Percentiles rank a stretch among this genome's conserved stretches.
These are phyloP conservation scores for Gyps fulvus DNA, from an alignment of 2,113 vertebrate genomes.

Conservation along the genomic window DNA sequence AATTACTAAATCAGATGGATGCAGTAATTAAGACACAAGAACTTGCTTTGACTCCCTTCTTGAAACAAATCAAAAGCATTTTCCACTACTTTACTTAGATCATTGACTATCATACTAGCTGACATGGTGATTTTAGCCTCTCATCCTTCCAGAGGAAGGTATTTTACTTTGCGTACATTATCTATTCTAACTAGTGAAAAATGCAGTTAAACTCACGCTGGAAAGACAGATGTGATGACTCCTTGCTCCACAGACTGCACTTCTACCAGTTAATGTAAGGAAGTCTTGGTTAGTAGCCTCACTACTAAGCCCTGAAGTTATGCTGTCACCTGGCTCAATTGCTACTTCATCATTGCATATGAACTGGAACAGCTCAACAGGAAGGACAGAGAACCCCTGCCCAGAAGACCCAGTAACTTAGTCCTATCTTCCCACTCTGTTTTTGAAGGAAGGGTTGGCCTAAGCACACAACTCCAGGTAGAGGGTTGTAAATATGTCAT, in stretches of 20 bases:
- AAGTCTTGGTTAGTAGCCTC: background rate
- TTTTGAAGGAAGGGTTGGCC: background rate
- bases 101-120: background rate
- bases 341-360: background rate
- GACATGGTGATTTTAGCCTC: background rate
- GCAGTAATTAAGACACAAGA: background rate
- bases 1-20: background rate
- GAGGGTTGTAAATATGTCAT: fast-evolving
- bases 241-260: background rate
- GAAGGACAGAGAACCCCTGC: background rate
- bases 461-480: background rate
- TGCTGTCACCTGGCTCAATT: background rate
- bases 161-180: background rate
- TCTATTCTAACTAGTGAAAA: background rate
- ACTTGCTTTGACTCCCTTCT: background rate
- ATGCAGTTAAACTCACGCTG: background rate
- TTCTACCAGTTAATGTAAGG: fast-evolving
- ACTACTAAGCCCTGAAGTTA: background rate
- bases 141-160: background rate
- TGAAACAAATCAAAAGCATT: background rate
- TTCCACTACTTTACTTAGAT: background rate
- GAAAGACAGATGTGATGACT: background rate
- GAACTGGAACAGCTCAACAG: background rate
- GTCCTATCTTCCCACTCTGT: background rate
- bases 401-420: background rate